phyloP scores from a whole-genome alignment of 2,888 invertebrate genomes.

The Nipponacmea schrenckii region DNA sequence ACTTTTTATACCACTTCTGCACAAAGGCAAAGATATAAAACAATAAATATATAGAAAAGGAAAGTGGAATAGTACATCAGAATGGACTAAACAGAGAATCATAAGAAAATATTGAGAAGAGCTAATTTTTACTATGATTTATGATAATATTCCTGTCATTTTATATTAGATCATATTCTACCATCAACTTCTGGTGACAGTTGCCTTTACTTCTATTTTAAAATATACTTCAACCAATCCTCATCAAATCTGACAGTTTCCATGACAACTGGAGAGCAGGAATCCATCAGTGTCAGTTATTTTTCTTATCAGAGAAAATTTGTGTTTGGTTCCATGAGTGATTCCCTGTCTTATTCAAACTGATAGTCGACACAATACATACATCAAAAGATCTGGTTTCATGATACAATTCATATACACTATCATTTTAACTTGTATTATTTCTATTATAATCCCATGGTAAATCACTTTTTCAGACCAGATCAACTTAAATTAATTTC shows the following conservation, averaged over 20 bases:
- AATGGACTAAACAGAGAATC: no score
- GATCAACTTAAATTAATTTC: no score
- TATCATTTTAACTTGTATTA: no score
- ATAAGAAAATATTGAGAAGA: no score
- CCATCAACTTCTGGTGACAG: conserved; percentile 1
- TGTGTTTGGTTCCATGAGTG: conserved; percentile 8
- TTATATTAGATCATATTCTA: conserved; percentile 22
- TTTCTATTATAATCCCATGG: no score
- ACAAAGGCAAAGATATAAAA: no score
- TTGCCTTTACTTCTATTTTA: background rate
- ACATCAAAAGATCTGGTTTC: conserved; percentile 2
- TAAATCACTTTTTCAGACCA: no score
- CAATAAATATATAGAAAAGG: no score
- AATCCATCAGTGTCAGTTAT: conserved; percentile 57
- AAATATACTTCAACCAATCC: conserved; percentile 16
- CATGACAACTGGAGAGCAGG: conserved; percentile 52
- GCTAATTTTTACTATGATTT: conserved; percentile 35
- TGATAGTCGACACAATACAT: conserved; percentile 4
- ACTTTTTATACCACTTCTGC: no score
- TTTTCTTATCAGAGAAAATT: conserved; percentile 34
- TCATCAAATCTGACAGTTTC: conserved; percentile 56
- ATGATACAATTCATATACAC: background rate
- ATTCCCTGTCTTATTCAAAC: conserved; percentile 2
- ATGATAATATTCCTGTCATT: conserved; percentile 58
- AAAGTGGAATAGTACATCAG: no score